Base-by-base conservation (phyloP, 2,113 vertebrate species). In the Myotis davidii region DNA sequence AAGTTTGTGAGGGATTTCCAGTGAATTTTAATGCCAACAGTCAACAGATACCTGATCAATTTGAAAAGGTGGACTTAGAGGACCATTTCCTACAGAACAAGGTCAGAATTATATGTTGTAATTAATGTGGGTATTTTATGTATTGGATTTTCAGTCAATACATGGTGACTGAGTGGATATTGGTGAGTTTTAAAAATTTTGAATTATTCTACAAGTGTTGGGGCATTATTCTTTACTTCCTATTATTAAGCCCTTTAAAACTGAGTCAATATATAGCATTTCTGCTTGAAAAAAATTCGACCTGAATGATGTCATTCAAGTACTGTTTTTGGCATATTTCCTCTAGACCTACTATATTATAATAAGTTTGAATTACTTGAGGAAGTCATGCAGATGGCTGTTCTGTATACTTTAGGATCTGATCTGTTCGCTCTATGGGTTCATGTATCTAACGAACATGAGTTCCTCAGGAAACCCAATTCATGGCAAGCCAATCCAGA, bases 41-140 rank as follows among this genome's bases (percentile, higher is more conserved):
- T 50, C 73, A 95, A 59, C 69, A 72, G 9, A 85, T 37, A 37
- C 76, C 90, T 59, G 65, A 96, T n/a, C 82, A 61, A 9, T 95
- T 97, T 85, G 93, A 97, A 93, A 96, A 90, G 48, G 64, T 97
- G 70, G 64, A 94, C 12, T 23, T 50, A 64, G 93, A 97, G 34
- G 90, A 69, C 20, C 95, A 95, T 91, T 98, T 97, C 34, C 84
- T 96, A 27, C 87, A 94, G 37, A 97, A 92, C 59, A 98, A 97
- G 96, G 97, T 97, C 25, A 96, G 90, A 34, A 37, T 74, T 72
- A 64, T 65, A 79, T 92, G 13, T 87, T 78, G 0, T 77, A 54
- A 21, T 89, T 72, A 70, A n/a, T 48, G 52, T 16, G 20, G 16
- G 1, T 13, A 59, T 76, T 96, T 95, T 84, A 87, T 29, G 3